phyloP scores from a whole-genome alignment of 2,113 vertebrate genomes.

The Gobiocypris rarus region DNA sequence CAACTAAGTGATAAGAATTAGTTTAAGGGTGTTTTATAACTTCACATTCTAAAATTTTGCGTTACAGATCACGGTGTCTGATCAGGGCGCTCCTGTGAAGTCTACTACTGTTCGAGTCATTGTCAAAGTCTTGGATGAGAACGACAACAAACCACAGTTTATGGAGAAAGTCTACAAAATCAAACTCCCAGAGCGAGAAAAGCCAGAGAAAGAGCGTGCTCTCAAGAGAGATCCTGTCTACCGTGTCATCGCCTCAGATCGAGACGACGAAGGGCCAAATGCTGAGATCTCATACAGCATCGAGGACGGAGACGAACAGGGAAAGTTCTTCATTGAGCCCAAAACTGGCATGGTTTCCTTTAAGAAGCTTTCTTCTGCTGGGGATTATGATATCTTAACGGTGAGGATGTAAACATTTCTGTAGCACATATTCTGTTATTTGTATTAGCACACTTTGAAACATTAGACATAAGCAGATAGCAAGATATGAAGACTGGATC shows the following conservation, averaged over 20 bases:
- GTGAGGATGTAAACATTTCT: slow-evolving; percentile 69
- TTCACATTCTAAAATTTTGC: neutral
- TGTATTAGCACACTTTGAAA: neutral
- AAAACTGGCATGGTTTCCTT: slow-evolving; percentile 95
- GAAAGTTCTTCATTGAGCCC: slow-evolving; percentile 96
- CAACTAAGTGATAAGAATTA: neutral
- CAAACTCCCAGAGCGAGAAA: slow-evolving; percentile 88
- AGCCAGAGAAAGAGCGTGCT: slow-evolving; percentile 80
- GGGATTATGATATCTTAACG: slow-evolving; percentile 96
- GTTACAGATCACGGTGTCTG: slow-evolving; percentile 87
- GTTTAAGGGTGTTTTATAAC: too few relatives aligned
- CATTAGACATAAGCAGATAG: neutral
- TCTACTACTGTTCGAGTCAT: slow-evolving; percentile 88
- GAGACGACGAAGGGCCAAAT: slow-evolving; percentile 91
- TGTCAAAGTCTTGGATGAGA: slow-evolving; percentile 94
- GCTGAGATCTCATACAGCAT: slow-evolving; percentile 98
- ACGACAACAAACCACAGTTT: slow-evolving; percentile 94
- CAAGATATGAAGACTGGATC: neutral
- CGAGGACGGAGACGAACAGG: slow-evolving; percentile 92
- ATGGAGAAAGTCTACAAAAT: slow-evolving; percentile 98
- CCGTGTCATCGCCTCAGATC: slow-evolving; percentile 90
- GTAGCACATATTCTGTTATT: neutral
- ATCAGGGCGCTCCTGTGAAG: slow-evolving; percentile 84
- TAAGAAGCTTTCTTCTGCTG: slow-evolving; percentile 89
- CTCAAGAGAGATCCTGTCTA: slow-evolving; percentile 87